Conservation (phyloP, 1,140 invertebrate species). For the Drosophila aff. region DNA sequence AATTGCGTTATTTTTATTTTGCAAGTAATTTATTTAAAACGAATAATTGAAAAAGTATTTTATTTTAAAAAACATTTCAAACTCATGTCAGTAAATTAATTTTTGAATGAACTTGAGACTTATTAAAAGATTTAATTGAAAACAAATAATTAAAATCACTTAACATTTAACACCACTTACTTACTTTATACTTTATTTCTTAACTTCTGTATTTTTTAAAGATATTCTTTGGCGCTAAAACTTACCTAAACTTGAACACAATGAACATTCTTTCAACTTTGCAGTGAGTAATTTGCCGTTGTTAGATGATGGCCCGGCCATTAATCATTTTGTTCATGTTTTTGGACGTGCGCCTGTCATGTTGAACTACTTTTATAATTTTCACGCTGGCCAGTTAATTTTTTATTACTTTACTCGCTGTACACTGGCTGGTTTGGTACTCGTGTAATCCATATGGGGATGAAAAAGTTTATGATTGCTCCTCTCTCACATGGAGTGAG, state of each 20-base stretch:
- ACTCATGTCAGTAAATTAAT: no score
- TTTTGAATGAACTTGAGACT: no score
- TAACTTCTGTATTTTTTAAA: neutral
- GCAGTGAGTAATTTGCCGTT: slow-evolving; percentile 26
- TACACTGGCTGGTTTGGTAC: neutral
- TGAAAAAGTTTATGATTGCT: slow-evolving; percentile 33
- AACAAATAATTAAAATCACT: neutral
- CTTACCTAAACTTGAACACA: neutral
- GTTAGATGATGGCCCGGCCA: slow-evolving; percentile 40
- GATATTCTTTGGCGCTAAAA: neutral
- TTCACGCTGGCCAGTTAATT: slow-evolving; percentile 67
- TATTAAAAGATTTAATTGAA: no score
- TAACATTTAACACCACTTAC: neutral
- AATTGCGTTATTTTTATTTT: no score
- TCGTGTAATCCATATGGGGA: slow-evolving; percentile 34
- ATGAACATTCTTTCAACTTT: slow-evolving; percentile 9
- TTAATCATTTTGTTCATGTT: slow-evolving; percentile 65
- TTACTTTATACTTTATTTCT: neutral
- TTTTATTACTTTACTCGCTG: slow-evolving; percentile 41
- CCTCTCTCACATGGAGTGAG: slow-evolving; percentile 1
- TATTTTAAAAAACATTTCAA: no score
- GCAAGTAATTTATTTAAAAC: no score
- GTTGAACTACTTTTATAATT: slow-evolving; percentile 80
- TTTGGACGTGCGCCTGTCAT: slow-evolving; percentile 69
- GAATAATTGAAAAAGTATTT: no score